Conservation (phyloP, 2,797 vertebrate species). For the Heterohyrax brucei region DNA sequence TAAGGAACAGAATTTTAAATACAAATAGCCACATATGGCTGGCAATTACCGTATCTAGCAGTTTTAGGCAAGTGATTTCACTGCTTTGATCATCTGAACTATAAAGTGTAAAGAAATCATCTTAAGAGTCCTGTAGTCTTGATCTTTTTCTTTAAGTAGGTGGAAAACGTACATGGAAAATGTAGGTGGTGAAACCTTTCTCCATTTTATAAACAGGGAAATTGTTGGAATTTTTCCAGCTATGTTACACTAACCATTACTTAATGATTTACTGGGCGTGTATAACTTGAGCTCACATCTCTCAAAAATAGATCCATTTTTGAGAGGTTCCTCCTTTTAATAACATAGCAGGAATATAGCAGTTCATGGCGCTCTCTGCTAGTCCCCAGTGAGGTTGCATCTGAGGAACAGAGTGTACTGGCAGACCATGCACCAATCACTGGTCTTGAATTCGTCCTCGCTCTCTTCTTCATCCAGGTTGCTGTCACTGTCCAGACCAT, state of each 20-base stretch:
- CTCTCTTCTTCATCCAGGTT: slow-evolving; percentile 97
- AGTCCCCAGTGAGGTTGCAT: background rate
- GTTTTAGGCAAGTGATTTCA: slow-evolving; percentile 12
- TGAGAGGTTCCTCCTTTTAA: no score
- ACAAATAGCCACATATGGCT: background rate
- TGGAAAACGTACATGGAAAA: background rate
- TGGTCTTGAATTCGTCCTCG: slow-evolving; percentile 98
- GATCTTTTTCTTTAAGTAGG: slow-evolving; percentile 46
- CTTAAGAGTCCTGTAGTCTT: slow-evolving; percentile 36
- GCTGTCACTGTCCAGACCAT: slow-evolving; percentile 98
- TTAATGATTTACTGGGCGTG: slow-evolving; percentile 4
- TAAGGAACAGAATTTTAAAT: slow-evolving; percentile 21
- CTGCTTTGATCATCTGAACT: background rate
- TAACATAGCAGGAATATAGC: no score
- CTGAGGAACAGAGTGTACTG: no score
- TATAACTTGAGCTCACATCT: slow-evolving; percentile 48
- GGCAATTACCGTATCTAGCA: background rate
- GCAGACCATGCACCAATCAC: slow-evolving; percentile 93
- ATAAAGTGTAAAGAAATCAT: slow-evolving; percentile 25
- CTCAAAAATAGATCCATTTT: slow-evolving; percentile 6
- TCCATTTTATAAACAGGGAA: slow-evolving; percentile 25
- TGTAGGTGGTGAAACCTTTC: background rate
- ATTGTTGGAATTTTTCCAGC: background rate
- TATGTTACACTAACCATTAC: slow-evolving; percentile 36
- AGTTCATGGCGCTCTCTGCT: background rate